phyloP scores from a whole-genome alignment of 2,797 vertebrate species.

The Alcedo atthis region DNA sequence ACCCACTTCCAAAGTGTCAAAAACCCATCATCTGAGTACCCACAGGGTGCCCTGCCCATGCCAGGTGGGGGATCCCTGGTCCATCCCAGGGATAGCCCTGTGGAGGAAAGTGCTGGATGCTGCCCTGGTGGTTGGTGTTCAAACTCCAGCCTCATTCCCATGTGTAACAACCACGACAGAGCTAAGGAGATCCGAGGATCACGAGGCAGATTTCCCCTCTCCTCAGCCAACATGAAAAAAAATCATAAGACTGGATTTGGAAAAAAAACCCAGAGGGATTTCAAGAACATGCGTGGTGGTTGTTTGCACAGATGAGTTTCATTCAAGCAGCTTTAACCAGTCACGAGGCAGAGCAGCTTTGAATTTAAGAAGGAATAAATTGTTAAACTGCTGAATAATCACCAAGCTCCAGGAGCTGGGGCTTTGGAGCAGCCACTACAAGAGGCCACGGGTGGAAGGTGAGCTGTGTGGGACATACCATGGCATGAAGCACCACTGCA shows the following conservation, averaged over 20 bases:
- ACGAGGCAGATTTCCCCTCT: constrained; percentile 36
- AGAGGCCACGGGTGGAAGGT: background rate
- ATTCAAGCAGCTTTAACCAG: background rate
- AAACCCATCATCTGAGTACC: background rate
- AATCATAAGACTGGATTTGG: constrained; percentile 58
- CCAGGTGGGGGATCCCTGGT: background rate
- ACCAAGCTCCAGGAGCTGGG: background rate
- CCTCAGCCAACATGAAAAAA: background rate
- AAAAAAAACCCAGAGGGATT: background rate
- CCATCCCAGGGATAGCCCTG: background rate
- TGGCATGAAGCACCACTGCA: background rate
- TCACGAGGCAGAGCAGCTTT: background rate
- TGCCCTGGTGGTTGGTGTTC: rapidly evolving
- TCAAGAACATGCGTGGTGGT: background rate
- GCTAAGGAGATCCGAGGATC: background rate
- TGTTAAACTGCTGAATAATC: background rate
- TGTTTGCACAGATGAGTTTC: constrained; percentile 52
- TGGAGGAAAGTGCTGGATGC: rapidly evolving
- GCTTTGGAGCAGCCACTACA: background rate
- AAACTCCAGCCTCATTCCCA: background rate
- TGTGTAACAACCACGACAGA: background rate
- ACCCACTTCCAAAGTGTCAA: background rate
- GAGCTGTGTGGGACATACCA: background rate
- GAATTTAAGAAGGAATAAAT: background rate
- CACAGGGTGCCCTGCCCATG: too few species aligned